Base-by-base conservation (phyloP, 2,797 vertebrate species). In the Neosilurus hyrtlii region DNA sequence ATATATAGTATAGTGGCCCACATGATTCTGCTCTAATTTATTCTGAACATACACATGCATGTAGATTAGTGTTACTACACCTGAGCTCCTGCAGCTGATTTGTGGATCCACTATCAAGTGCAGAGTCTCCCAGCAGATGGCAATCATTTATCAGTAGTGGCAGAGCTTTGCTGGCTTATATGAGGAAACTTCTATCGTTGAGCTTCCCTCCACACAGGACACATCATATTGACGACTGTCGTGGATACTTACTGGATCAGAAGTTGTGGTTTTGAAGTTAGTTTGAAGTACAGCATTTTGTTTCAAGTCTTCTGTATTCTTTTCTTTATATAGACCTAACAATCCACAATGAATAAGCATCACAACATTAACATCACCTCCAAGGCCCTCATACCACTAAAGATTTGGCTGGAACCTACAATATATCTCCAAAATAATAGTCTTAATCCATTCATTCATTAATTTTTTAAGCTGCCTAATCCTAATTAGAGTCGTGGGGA, bases 111-210 rank as follows among this genome's bases (percentile, higher is more conserved):
- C 62, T 82, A 26, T 63, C 71, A 79, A 1, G 16, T 18, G 49
- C 37, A 35, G 62, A 12, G 15, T 76, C 8, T 0, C 83, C 91
- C 94, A 93, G 87, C 89, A 94, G 93, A 91, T 93, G 92, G 91
- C 80, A 90, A 73, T 92, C 91, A 88, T 91, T 89, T 81, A 75
- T 87, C 82, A 87, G 22, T 49, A 82, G 81, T 82, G 66, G 68
- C 76, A 79, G 43, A 75, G n/a, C n/a, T 67, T n/a, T 24, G 3
- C 26, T 8, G n/a, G 35, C 30, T 35, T n/a, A 22, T 18, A 10
- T 22, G 81, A 82, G 54, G 63, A 49, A 37, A 16, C 81, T 59
- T 57, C 62, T 49, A 74, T 10, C 80, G 37, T 35, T 3, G 16
- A 72, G 43, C 37, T 22, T 74, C 49, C 61, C n/a, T 78, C 57